Evolutionary conservation across 2,888 invertebrate genomes (phyloP).

Genomic region (Lydus trimaculatus): DNA sequence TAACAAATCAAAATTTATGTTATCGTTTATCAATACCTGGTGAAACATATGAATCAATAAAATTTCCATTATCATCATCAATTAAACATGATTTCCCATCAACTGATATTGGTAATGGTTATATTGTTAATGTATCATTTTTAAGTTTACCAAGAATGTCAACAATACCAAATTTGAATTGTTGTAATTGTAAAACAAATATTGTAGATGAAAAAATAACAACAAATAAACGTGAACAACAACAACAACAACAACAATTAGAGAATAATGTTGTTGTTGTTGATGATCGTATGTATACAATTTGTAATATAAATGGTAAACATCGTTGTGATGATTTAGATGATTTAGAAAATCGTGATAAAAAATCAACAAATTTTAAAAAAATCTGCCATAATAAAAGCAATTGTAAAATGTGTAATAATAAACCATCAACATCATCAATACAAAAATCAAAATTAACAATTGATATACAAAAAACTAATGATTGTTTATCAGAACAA

Average conservation of each 20-base stretch:
- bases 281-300: slow-evolving; percentile 75
- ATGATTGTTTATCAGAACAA: slow-evolving; percentile 19
- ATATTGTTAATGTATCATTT: slow-evolving; percentile 68
- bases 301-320: slow-evolving; percentile 73
- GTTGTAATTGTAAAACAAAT: slow-evolving; percentile 58
- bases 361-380: slow-evolving; percentile 19
- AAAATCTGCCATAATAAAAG: slow-evolving; percentile 18
- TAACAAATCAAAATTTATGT: slow-evolving; percentile 62
- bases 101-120: slow-evolving; percentile 71
- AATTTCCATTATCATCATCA: slow-evolving; percentile 65
- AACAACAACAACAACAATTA: slow-evolving; percentile 34
- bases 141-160: slow-evolving; percentile 79
- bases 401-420: slow-evolving; percentile 13
- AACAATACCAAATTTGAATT: slow-evolving; percentile 70
- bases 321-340: slow-evolving; percentile 80
- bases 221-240: too few species aligned
- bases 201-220: slow-evolving; percentile 48
- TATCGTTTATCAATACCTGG: slow-evolving; percentile 76
- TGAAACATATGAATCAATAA: slow-evolving; percentile 65
- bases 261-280: slow-evolving; percentile 51
- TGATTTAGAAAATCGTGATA: slow-evolving; percentile 65
- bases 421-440: slow-evolving; percentile 45
- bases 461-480: slow-evolving; percentile 41
- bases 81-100: slow-evolving; percentile 77
- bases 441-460: slow-evolving; percentile 45